Conservation (phyloP, 2,888 invertebrate species). For the Habroteleia sp. region DNA sequence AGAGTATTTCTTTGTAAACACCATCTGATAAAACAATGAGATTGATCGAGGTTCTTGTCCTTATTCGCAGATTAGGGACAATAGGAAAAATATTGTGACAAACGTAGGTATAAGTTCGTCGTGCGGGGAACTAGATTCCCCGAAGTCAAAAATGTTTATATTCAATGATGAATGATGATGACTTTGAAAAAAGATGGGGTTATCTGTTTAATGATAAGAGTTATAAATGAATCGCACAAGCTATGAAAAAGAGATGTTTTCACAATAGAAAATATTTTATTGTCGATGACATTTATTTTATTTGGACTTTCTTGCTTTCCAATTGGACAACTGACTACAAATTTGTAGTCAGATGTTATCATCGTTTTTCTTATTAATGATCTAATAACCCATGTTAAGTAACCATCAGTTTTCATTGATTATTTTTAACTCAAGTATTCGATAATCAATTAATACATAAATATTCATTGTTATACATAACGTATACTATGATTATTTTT, state of each 20-base stretch:
- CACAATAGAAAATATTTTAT: slow-evolving; percentile 4
- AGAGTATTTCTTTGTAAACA: slow-evolving; percentile 47
- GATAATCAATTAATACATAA: too few relatives aligned
- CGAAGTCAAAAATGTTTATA: slow-evolving; percentile 12
- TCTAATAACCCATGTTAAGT: too few relatives aligned
- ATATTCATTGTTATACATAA: too few relatives aligned
- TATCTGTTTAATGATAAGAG: slow-evolving; percentile 23
- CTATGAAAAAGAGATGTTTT: slow-evolving; percentile 4
- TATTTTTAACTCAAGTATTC: too few relatives aligned
- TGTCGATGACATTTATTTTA: neutral
- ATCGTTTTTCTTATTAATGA: too few relatives aligned
- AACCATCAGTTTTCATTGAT: too few relatives aligned
- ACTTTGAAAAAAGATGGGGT: slow-evolving; percentile 25
- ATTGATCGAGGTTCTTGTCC: slow-evolving; percentile 34
- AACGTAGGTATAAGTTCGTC: slow-evolving; percentile 5
- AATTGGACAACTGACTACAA: too few relatives aligned
- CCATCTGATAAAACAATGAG: slow-evolving; percentile 47
- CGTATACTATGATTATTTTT: too few relatives aligned
- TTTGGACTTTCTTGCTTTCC: neutral
- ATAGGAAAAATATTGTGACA: slow-evolving; percentile 43
- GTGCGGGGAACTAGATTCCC: neutral
- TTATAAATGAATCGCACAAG: slow-evolving; percentile 22
- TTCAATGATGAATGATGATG: slow-evolving; percentile 39
- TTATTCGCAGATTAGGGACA: slow-evolving; percentile 35
- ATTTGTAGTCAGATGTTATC: too few relatives aligned